A percentile compares a stretch with the other conserved stretches of the same genome.
phyloP scores from a whole-genome alignment of 2,797 vertebrate species.

The Diglossa cyanea region DNA sequence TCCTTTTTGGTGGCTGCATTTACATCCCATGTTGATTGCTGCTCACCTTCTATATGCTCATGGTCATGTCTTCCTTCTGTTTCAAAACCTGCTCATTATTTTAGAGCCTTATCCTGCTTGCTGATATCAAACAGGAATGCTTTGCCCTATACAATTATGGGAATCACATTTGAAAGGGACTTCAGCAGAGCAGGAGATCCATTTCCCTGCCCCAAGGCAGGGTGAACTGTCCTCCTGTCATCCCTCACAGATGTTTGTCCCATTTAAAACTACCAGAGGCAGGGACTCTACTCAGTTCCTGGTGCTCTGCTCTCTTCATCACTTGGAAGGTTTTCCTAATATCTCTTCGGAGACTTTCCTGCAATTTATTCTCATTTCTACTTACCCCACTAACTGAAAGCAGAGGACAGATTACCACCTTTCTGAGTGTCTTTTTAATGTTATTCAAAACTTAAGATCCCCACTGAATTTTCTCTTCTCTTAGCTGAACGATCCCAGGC shows the following conservation, averaged over 20 bases:
- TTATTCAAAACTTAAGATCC: conserved; percentile 43
- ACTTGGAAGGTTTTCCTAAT: not conserved
- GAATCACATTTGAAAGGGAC: not conserved
- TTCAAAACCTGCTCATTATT: not conserved
- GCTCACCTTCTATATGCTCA: not conserved
- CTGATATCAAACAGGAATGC: not conserved
- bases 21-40: not conserved
- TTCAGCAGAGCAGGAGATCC: not conserved
- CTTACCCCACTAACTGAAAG: not conserved
- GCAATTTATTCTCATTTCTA: conserved; percentile 7
- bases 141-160: not conserved
- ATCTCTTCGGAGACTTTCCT: not conserved
- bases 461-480: not conserved
- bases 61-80: not conserved
- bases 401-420: not conserved
- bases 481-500: not conserved
- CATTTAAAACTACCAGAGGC: not conserved
- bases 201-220: not conserved
- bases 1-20: not conserved
- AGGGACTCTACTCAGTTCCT: not conserved
- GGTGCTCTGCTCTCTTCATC: not conserved
- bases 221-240: not conserved
- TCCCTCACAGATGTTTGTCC: conserved; percentile 1
- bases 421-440: conserved; percentile 7
- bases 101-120: not conserved